Conservation (phyloP, 2,113 vertebrate genomes). For the Notothenia coriiceps region DNA sequence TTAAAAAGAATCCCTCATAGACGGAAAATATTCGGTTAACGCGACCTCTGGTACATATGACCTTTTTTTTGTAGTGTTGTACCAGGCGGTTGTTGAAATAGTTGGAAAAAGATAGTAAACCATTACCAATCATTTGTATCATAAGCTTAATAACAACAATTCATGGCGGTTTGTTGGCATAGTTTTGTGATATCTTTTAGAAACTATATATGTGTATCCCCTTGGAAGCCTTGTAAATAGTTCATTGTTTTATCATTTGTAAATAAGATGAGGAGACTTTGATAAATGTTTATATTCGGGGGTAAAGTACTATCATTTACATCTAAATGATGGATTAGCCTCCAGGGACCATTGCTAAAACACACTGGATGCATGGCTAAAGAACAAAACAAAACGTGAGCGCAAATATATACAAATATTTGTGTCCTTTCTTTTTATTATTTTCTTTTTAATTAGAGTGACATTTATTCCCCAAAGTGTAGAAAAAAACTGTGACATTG, state of each 20-base stretch:
- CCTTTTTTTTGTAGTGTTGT: not conserved
- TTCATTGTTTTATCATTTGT: not conserved
- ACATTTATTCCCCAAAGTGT: constrained; percentile 1
- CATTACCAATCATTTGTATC: not conserved
- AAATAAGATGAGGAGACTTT: not conserved
- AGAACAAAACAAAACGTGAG: too few relatives aligned
- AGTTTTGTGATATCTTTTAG: not conserved
- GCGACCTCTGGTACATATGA: too few relatives aligned
- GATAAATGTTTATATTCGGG: not conserved
- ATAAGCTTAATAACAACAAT: not conserved
- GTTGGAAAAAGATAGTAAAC: too few relatives aligned
- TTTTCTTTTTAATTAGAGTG: constrained; percentile 13
- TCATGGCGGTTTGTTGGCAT: not conserved
- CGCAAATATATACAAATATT: too few relatives aligned
- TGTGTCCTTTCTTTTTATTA: not conserved
- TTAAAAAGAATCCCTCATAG: too few relatives aligned
- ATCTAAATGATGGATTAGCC: not conserved
- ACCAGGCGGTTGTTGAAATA: not conserved
- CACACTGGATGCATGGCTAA: too few relatives aligned
- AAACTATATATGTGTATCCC: not conserved
- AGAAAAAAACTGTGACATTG: constrained; percentile 33
- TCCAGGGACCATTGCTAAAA: too few relatives aligned
- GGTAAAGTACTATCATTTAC: not conserved
- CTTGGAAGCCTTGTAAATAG: not conserved
- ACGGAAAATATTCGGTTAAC: too few relatives aligned